Evolutionary conservation across 2,888 invertebrate species (phyloP).

Genomic region (Kuschelorhynchus macadamiae): DNA sequence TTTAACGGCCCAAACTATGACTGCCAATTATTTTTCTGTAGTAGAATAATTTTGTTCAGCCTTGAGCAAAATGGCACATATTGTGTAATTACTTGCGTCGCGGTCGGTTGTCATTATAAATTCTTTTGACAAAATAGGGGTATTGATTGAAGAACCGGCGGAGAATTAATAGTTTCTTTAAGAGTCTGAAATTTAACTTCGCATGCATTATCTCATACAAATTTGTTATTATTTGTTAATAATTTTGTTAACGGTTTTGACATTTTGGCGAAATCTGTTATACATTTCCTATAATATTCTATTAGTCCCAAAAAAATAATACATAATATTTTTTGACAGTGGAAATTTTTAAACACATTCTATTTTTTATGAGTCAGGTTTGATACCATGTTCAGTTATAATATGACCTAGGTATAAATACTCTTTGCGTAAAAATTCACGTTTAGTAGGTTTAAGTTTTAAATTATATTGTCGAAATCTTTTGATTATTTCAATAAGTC

Average conservation of each 20-base stretch:
- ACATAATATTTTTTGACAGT: slow-evolving; percentile 6
- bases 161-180: slow-evolving; percentile 2
- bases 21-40: slow-evolving; percentile 59
- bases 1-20: slow-evolving; percentile 53
- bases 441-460: slow-evolving; percentile 58
- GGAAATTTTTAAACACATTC: slow-evolving; percentile 9
- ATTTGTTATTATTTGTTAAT: neutral
- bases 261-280: slow-evolving; percentile 7
- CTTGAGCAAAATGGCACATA: slow-evolving; percentile 58
- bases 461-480: slow-evolving; percentile 52
- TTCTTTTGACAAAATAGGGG: slow-evolving; percentile 44
- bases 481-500: slow-evolving; percentile 53
- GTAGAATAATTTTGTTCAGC: slow-evolving; percentile 61
- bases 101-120: slow-evolving; percentile 59
- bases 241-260: slow-evolving; percentile 5
- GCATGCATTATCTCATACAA: slow-evolving; percentile 4
- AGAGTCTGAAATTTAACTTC: slow-evolving; percentile 3
- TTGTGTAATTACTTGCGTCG: slow-evolving; percentile 59
- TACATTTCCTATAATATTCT: neutral
- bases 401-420: slow-evolving; percentile 2
- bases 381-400: slow-evolving; percentile 6
- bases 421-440: slow-evolving; percentile 55
- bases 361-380: slow-evolving; percentile 12
- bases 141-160: slow-evolving; percentile 4
- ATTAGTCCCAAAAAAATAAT: neutral